Evolutionary conservation across 2,113 vertebrate genomes (phyloP).

Genomic region (Penelope pileata): DNA sequence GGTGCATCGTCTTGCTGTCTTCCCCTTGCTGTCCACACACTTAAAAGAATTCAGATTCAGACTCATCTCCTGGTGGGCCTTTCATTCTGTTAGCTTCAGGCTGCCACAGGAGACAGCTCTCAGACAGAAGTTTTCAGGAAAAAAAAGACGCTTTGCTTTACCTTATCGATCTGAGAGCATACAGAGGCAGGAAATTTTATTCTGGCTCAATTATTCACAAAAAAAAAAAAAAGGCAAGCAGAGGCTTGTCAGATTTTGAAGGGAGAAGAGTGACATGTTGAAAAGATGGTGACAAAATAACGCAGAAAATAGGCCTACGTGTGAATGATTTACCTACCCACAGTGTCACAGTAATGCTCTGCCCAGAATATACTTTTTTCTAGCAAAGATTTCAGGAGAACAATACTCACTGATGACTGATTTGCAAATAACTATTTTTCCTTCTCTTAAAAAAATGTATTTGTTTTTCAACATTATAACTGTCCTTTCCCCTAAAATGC

Average conservation of each 20-base stretch:
- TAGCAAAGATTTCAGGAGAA: background rate
- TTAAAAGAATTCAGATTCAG: constrained; percentile 31
- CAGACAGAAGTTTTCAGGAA: constrained; percentile 30
- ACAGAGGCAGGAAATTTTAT: constrained; percentile 37
- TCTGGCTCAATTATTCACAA: constrained; percentile 44
- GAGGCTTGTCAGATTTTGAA: constrained; percentile 43
- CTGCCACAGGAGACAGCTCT: constrained; percentile 29
- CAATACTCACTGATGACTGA: background rate
- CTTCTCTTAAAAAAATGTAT: background rate
- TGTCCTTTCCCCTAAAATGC: background rate
- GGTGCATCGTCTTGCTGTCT: background rate
- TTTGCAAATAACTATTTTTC: background rate
- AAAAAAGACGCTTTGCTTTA: constrained; percentile 60
- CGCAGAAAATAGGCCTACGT: background rate
- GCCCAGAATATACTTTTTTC: background rate
- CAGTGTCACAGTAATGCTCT: background rate
- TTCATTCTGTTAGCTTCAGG: constrained; percentile 54
- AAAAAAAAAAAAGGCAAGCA: constrained; percentile 50
- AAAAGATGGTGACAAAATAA: constrained; percentile 57
- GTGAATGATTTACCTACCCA: constrained; percentile 28
- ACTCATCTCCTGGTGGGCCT: constrained; percentile 50
- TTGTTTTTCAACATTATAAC: background rate
- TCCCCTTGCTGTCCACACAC: constrained; percentile 47
- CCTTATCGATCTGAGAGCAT: constrained; percentile 39
- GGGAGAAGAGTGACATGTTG: constrained; percentile 32